phyloP scores from a whole-genome alignment of 2,797 vertebrate species.

The Cetoscarus ocellatus region DNA sequence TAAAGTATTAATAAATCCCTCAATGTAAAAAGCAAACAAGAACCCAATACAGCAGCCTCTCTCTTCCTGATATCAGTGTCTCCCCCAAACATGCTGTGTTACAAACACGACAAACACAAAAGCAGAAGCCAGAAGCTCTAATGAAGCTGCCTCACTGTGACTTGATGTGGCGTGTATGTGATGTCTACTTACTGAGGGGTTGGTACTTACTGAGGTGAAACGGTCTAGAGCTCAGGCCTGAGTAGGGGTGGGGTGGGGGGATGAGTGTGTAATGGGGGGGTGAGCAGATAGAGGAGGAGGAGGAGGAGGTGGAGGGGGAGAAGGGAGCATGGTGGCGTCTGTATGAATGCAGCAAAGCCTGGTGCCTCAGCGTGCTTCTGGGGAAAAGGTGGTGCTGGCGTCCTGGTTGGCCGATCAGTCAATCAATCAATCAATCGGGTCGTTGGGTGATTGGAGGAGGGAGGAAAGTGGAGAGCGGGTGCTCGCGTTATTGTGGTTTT shows the following conservation, averaged over 20 bases:
- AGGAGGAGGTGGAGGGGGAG: conserved; percentile 59
- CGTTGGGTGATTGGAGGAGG: conserved; percentile 67
- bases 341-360: conserved; percentile 88
- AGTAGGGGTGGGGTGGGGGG: conserved; percentile 79
- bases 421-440: conserved; percentile 76
- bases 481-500: conserved; percentile 73
- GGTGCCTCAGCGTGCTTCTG: conserved; percentile 88
- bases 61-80: background rate
- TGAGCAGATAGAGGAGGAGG: conserved; percentile 78
- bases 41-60: background rate
- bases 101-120: conserved; percentile 45
- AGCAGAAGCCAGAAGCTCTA: conserved; percentile 59
- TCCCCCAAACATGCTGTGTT: conserved; percentile 40
- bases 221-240: conserved; percentile 82
- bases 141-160: conserved; percentile 59
- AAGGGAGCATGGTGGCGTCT: conserved; percentile 81
- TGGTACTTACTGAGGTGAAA: conserved; percentile 87
- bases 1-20: background rate
- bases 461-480: conserved; percentile 79
- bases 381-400: conserved; percentile 87
- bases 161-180: conserved; percentile 51
- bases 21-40: background rate
- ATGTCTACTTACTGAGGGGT: conserved; percentile 83
- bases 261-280: conserved; percentile 83
- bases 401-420: conserved; percentile 81